Conservation (phyloP, 64 coral and sea anemone species). For the Porites australiensis region DNA sequence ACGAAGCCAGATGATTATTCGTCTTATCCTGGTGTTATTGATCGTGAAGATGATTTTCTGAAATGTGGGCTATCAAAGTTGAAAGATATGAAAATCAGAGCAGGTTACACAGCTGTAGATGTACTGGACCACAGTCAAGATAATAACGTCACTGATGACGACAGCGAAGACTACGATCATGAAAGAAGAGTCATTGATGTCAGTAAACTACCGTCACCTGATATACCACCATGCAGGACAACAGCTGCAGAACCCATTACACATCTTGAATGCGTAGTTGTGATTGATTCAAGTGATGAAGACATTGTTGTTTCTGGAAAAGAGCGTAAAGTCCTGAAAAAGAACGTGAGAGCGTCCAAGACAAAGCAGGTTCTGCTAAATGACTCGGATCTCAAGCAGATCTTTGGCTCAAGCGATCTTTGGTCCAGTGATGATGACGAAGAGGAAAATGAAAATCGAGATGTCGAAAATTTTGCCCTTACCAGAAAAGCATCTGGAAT, state of each 20-base stretch:
- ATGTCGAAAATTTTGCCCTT: background rate
- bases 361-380: background rate
- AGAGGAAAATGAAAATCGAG: background rate
- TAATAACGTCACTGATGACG: background rate
- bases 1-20: background rate
- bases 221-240: background rate
- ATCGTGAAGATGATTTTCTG: background rate
- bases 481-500: too few species aligned
- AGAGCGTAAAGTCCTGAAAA: background rate
- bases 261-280: background rate
- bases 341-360: background rate
- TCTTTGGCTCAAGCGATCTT: conserved; percentile 46
- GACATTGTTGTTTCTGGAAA: background rate
- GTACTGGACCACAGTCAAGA: background rate
- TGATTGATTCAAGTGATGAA: background rate
- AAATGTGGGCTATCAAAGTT: background rate
- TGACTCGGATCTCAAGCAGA: background rate
- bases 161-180: background rate
- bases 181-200: background rate
- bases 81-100: background rate
- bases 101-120: background rate
- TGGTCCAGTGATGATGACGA: conserved; percentile 35
- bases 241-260: background rate
- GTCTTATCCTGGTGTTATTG: background rate
- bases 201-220: background rate